phyloP scores from a whole-genome alignment of 2,888 invertebrate genomes.

The Nudaria mundana region DNA sequence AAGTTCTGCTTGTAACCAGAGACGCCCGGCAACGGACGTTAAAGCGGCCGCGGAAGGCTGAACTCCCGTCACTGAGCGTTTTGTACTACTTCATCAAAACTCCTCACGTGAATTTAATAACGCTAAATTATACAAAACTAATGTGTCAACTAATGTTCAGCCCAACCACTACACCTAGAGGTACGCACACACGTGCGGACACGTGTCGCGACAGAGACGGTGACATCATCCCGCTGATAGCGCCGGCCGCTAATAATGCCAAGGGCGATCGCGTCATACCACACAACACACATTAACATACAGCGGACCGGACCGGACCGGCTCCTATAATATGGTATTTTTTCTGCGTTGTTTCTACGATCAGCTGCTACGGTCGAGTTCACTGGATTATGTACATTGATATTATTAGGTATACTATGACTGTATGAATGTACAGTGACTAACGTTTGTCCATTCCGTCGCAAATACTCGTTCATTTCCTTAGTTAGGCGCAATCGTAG shows the following conservation, averaged over 20 bases:
- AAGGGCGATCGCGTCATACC: slow-evolving; percentile 56
- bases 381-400: slow-evolving; percentile 5
- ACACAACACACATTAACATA: slow-evolving; percentile 1
- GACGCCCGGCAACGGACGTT: too few species aligned
- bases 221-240: slow-evolving; percentile 47
- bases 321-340: slow-evolving; percentile 6
- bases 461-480: too few species aligned
- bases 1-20: too few species aligned
- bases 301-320: not conserved
- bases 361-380: slow-evolving; percentile 16
- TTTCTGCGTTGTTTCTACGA: slow-evolving; percentile 11
- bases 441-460: too few species aligned
- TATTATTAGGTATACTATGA: too few species aligned
- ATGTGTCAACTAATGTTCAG: not conserved
- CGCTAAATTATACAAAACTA: too few species aligned
- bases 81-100: too few species aligned
- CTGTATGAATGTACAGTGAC: too few species aligned
- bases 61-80: too few species aligned
- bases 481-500: too few species aligned
- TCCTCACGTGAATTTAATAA: too few species aligned
- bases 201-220: slow-evolving; percentile 13
- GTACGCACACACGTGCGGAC: not conserved
- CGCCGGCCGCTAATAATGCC: slow-evolving; percentile 57
- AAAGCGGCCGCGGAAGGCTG: too few species aligned
- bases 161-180: not conserved